Evolutionary conservation across 2,888 invertebrate species (phyloP).

Genomic region (Oeneis ivallda): DNA sequence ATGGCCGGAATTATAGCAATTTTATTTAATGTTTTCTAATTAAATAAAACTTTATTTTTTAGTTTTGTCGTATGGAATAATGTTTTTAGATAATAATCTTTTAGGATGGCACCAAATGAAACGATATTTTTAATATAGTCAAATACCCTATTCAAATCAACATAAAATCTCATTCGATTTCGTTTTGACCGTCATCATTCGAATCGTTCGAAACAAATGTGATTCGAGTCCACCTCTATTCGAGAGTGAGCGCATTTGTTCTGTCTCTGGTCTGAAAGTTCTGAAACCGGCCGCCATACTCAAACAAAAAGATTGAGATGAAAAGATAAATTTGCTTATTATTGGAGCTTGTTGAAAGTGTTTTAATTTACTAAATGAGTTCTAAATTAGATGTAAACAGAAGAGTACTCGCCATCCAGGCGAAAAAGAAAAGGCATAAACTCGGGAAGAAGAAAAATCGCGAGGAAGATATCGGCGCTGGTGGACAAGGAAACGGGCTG

Average conservation of each 20-base stretch:
- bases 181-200: too few species aligned
- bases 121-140: too few species aligned
- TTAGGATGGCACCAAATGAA: too few species aligned
- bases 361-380: constrained; percentile 87
- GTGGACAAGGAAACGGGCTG: constrained; percentile 81
- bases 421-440: constrained; percentile 96
- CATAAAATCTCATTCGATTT: too few species aligned
- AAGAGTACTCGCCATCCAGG: constrained; percentile 94
- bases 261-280: constrained; percentile 42
- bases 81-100: too few species aligned
- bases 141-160: too few species aligned
- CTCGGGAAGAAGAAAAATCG: constrained; percentile 92
- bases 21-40: too few species aligned
- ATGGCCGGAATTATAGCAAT: too few species aligned
- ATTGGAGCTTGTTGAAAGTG: constrained; percentile 75
- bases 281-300: constrained; percentile 85
- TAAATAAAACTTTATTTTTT: too few species aligned
- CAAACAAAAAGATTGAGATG: constrained; percentile 86
- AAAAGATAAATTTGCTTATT: constrained; percentile 82
- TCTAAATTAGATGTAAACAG: constrained; percentile 95
- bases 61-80: too few species aligned
- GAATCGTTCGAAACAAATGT: too few species aligned
- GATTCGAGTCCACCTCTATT: too few species aligned
- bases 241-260: constrained; percentile 71
- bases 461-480: constrained; percentile 84